Evolutionary conservation across 1,140 invertebrate species (phyloP).

Genomic region (Xylocopa sonorina): DNA sequence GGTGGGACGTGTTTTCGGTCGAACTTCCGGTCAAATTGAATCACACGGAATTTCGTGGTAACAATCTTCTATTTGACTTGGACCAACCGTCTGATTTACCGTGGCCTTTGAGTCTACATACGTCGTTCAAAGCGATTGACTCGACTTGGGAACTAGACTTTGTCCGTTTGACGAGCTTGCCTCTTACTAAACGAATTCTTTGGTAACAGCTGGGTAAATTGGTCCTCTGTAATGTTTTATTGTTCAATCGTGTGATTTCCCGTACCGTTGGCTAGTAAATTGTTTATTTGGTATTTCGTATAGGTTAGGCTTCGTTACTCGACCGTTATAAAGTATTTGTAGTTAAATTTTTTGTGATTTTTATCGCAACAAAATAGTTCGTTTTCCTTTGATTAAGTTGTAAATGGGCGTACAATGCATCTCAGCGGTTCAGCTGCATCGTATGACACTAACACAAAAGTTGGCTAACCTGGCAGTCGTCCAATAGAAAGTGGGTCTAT

Average conservation of each 20-base stretch:
- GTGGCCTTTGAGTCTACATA: slow-evolving; percentile 34
- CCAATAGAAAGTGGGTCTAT: no score
- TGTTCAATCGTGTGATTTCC: not conserved
- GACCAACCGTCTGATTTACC: slow-evolving; percentile 66
- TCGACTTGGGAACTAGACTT: not conserved
- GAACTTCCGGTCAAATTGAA: slow-evolving; percentile 72
- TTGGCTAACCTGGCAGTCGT: no score
- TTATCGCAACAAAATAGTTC: no score
- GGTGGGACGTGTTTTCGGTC: slow-evolving; percentile 53
- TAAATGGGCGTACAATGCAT: no score
- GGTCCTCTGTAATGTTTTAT: not conserved
- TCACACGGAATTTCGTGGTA: slow-evolving; percentile 69
- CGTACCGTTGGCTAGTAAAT: no score
- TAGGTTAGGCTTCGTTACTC: no score
- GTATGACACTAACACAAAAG: no score
- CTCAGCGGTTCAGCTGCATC: no score
- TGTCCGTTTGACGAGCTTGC: slow-evolving; percentile 7
- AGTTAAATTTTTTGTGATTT: no score
- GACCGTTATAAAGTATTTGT: no score
- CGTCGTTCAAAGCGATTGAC: slow-evolving; percentile 18
- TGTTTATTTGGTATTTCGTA: no score
- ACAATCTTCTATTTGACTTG: slow-evolving; percentile 75
- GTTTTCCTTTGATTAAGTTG: no score
- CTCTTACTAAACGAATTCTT: not conserved
- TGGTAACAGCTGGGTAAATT: not conserved